These are phyloP conservation scores for Microdon myrmicae DNA, from an alignment of 2,888 invertebrate genomes.

Conservation along the genomic window DNA sequence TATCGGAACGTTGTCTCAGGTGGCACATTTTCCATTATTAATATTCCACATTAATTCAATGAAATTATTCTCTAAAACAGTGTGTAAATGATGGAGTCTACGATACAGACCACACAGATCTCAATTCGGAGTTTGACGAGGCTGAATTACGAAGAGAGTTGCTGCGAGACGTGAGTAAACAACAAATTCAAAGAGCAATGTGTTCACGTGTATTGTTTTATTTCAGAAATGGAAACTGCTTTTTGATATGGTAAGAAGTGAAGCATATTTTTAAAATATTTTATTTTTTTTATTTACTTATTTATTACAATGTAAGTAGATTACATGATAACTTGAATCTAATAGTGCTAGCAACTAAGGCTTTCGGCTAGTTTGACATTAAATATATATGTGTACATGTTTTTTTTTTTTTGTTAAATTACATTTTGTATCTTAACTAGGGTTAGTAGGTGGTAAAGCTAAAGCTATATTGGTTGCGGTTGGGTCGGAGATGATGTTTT, in stretches of 20 bases:
- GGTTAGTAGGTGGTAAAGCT: too few species aligned
- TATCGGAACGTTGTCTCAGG: conserved; percentile 71
- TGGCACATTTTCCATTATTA: too few species aligned
- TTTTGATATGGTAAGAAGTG: conserved; percentile 79
- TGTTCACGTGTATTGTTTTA: conserved; percentile 16
- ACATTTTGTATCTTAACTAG: too few species aligned
- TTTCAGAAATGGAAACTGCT: conserved; percentile 87
- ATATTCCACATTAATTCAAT: background rate
- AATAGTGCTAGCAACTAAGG: too few species aligned
- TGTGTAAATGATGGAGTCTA: conserved; percentile 72
- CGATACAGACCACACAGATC: conserved; percentile 83
- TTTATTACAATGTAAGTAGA: too few species aligned
- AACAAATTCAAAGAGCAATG: background rate
- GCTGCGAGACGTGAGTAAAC: conserved; percentile 79
- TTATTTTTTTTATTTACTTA: too few species aligned
- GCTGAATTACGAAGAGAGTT: conserved; percentile 80
- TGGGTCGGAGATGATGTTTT: too few species aligned
- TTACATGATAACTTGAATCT: too few species aligned
- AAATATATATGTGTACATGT: too few species aligned
- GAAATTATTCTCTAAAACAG: conserved; percentile 47
- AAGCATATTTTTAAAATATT: conserved; percentile 1
- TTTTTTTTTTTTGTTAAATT: too few species aligned
- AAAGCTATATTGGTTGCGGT: too few species aligned
- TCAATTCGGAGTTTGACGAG: conserved; percentile 83
- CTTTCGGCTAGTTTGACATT: too few species aligned